Base-by-base conservation (phyloP, 2,797 vertebrate genomes). In the Diplodus puntazzo region DNA sequence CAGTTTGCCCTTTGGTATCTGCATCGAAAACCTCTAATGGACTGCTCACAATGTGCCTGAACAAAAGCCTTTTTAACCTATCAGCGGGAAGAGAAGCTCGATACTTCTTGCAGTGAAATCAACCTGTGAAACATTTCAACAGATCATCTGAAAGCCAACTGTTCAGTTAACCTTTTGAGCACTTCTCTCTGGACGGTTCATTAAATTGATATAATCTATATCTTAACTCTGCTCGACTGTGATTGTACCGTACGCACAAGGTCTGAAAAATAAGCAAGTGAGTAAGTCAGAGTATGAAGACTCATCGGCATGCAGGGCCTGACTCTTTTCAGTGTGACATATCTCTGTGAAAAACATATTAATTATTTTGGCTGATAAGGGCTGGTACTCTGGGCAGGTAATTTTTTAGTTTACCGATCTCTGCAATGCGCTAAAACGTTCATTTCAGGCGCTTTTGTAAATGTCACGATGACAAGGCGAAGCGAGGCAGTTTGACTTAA, bases 291-390 rank as follows among this genome's bases (percentile, higher is more conserved):
- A 48, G 66, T 42, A 55, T 75, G 58, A 50, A 73, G 77, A 50
- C 55, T 59, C 18, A 54, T 71, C 21, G 4, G 30, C 57, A 66
- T 66, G 16, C 46, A 52, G 25, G 1, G 11, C 9, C 60, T 43
- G 57, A 77, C 68, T 61, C 34, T 14, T 9, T 62, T 73, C 25
- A 58, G 39, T 30, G 59, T 80, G 70, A 83, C 73, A 75, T 30
- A 75, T 79, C 73, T 78, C 20, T 63, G n/a, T 62, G 20, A 61
- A 53, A 78, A 43, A 67, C 10, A 49, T 30, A 72, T 60, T 58
- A 68, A 75, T 79, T 72, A 86, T 85, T 81, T 79, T 61, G 54
- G 23, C 52, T 81, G 80, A 90, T 90, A 91, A 90, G 70, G 50
- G 21, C 30, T 48, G 18, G 66, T 73, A 54, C 83, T 84, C 52